Evolutionary conservation across 2,113 vertebrate species (phyloP).

Genomic region (Zeus faber): DNA sequence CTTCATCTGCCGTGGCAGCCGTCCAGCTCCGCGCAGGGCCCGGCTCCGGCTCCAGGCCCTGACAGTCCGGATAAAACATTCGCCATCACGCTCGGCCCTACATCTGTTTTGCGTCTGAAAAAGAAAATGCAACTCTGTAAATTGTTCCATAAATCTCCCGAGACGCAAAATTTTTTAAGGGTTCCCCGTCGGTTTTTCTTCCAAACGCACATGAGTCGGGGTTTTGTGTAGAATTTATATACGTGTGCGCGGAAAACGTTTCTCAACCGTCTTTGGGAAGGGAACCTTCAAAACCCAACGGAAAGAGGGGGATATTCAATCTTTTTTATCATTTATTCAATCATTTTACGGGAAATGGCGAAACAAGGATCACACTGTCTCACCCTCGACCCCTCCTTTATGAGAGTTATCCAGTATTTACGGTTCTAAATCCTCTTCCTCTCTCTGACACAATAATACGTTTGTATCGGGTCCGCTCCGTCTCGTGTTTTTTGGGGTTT

Average conservation of each 20-base stretch:
- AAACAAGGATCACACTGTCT: no score
- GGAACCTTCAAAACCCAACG: no score
- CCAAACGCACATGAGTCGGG: background rate
- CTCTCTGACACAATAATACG: no score
- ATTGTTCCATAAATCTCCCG: constrained; percentile 33
- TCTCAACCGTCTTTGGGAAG: no score
- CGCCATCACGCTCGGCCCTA: constrained; percentile 26
- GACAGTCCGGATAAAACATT: constrained; percentile 23
- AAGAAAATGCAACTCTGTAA: constrained; percentile 43
- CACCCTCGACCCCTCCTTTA: no score
- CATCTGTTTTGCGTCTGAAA: constrained; percentile 62
- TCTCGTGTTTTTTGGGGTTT: no score
- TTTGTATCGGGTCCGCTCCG: no score
- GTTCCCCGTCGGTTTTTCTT: constrained; percentile 25
- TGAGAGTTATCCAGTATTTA: no score
- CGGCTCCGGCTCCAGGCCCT: constrained; percentile 15
- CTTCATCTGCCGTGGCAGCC: constrained; percentile 38
- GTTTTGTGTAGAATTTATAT: background rate
- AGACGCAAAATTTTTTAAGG: constrained; percentile 28
- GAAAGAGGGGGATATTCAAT: no score
- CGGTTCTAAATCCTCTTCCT: no score
- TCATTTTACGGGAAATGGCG: no score
- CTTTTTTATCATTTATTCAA: no score
- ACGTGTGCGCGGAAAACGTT: background rate
- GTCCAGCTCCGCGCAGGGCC: constrained; percentile 39